Evolutionary conservation across 2,113 vertebrate genomes (phyloP).

Genomic region (Rhinolophus ferrumequinum): DNA sequence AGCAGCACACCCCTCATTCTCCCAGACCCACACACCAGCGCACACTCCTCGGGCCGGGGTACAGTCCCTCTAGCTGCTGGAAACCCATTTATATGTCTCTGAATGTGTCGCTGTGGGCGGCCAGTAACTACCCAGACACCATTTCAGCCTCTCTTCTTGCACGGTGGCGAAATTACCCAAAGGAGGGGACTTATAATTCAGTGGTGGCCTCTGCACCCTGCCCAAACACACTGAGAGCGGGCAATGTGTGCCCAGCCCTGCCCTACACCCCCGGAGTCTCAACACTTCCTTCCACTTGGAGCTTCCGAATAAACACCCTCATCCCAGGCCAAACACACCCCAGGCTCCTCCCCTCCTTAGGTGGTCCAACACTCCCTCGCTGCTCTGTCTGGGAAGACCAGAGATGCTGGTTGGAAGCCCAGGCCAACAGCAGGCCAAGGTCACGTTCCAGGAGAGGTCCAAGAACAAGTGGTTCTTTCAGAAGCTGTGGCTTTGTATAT

Average conservation of each 20-base stretch:
- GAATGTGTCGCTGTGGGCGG: neutral
- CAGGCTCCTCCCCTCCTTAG: neutral
- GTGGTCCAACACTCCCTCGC: accelerated
- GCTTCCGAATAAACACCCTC: neutral
- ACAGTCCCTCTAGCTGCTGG: neutral
- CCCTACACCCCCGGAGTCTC: accelerated
- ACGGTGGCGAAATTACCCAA: accelerated
- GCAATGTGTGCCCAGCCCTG: neutral
- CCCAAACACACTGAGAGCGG: accelerated
- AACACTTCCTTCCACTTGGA: neutral
- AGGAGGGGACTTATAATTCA: neutral
- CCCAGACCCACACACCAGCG: accelerated
- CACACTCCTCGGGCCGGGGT: accelerated
- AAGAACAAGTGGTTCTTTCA: constrained; percentile 95
- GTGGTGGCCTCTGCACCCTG: neutral
- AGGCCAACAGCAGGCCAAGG: constrained; percentile 91
- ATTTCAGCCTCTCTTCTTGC: neutral
- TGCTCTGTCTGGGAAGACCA: constrained; percentile 33
- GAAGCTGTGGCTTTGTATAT: constrained; percentile 84
- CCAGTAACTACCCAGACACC: neutral
- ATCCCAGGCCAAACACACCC: neutral
- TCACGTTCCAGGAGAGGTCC: constrained; percentile 92
- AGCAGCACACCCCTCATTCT: neutral
- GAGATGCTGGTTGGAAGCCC: constrained; percentile 90
- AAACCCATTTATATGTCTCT: neutral